Evolutionary conservation across 2,888 invertebrate species (phyloP).

Genomic region (Leptarthrus brevirostris): DNA sequence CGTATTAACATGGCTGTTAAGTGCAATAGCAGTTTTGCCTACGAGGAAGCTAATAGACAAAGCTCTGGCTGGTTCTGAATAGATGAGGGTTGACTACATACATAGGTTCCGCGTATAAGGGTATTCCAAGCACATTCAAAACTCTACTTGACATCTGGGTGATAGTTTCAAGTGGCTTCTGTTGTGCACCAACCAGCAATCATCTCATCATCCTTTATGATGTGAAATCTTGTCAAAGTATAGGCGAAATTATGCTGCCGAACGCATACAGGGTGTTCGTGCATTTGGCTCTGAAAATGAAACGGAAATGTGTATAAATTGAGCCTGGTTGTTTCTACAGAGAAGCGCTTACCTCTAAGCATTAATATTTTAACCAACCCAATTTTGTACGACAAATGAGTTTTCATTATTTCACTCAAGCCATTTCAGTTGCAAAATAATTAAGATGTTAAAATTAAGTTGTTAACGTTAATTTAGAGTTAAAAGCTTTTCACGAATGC

Average conservation of each 20-base stretch:
- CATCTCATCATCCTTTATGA: constrained; percentile 16
- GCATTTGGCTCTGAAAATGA: neutral
- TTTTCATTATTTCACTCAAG: no score
- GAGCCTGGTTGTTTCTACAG: neutral
- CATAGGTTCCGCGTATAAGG: neutral
- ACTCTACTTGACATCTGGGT: constrained; percentile 41
- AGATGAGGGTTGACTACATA: neutral
- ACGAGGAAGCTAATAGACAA: neutral
- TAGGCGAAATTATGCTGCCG: neutral
- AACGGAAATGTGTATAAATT: neutral
- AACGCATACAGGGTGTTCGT: neutral
- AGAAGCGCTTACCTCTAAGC: neutral
- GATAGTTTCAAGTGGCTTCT: constrained; percentile 34
- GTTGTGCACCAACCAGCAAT: constrained; percentile 33
- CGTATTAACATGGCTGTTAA: constrained; percentile 1
- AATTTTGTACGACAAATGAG: no score
- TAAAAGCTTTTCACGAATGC: no score
- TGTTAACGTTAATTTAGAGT: no score
- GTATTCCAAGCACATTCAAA: constrained; percentile 16
- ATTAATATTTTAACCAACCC: neutral
- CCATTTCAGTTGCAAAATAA: no score
- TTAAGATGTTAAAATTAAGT: no score
- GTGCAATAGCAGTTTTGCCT: neutral
- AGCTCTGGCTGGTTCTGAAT: neutral
- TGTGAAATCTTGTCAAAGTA: neutral